Evolutionary conservation across 2,797 vertebrate genomes (phyloP).

Genomic region (Gouania willdenowi): DNA sequence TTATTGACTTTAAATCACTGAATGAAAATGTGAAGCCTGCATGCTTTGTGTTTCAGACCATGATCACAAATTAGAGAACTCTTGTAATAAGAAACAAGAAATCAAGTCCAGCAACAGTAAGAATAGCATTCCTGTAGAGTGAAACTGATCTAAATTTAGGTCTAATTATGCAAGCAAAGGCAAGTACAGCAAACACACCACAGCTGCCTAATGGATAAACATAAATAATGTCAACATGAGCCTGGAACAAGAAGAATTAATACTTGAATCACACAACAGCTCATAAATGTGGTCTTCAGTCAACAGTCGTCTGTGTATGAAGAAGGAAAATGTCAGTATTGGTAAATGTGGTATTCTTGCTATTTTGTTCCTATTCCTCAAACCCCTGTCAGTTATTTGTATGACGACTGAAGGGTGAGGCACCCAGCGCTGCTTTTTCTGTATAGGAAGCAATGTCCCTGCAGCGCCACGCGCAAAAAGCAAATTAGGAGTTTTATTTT

Average conservation of each 20-base stretch:
- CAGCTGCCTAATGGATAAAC: slow-evolving; percentile 16
- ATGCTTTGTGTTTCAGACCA: slow-evolving; percentile 51
- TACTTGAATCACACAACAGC: slow-evolving; percentile 5
- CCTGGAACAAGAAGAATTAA: slow-evolving; percentile 9
- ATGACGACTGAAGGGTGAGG: no score
- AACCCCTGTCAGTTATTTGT: no score
- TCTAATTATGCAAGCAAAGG: slow-evolving; percentile 31
- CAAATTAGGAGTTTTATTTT: slow-evolving; percentile 36
- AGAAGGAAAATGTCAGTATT: no score
- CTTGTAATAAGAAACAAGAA: slow-evolving; percentile 44
- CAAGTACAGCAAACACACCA: slow-evolving; percentile 40
- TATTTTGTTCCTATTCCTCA: no score
- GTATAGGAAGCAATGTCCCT: slow-evolving; percentile 67
- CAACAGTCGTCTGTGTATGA: no score
- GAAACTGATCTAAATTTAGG: slow-evolving; percentile 25
- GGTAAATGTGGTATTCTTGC: no score
- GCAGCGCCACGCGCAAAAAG: slow-evolving; percentile 11
- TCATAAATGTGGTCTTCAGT: not conserved
- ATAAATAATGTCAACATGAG: slow-evolving; percentile 1
- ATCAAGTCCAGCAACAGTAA: slow-evolving; percentile 47
- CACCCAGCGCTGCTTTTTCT: slow-evolving; percentile 16
- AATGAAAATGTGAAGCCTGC: slow-evolving; percentile 27
- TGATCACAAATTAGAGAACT: slow-evolving; percentile 41
- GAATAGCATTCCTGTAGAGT: slow-evolving; percentile 48
- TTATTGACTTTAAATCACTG: slow-evolving; percentile 44